Percentiles rank a stretch among this genome's conserved stretches.
Conservation (phyloP, 2,888 invertebrate genomes). For the Aphodius granarius region DNA sequence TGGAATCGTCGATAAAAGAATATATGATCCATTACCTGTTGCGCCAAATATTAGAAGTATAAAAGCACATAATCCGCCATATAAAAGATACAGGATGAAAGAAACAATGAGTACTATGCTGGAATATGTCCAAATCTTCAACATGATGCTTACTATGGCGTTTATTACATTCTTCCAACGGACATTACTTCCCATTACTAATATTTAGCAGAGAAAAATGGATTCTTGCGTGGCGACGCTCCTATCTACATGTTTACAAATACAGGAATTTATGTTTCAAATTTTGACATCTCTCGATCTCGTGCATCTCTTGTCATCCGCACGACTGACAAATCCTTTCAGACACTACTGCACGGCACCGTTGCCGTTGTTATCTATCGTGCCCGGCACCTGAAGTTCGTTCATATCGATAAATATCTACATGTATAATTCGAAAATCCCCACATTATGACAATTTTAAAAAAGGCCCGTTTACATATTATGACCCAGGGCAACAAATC, state of each 20-base stretch:
- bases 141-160: conserved; percentile 58
- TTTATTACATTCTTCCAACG: conserved; percentile 51
- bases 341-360: too few relatives aligned
- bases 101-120: conserved; percentile 73
- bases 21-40: conserved; percentile 59
- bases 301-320: too few relatives aligned
- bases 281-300: not conserved
- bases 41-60: conserved; percentile 69
- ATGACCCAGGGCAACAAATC: too few relatives aligned
- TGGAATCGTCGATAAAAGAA: not conserved
- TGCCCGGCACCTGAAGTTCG: too few relatives aligned
- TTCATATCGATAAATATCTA: too few relatives aligned
- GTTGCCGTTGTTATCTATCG: too few relatives aligned
- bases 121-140: conserved; percentile 78
- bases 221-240: not conserved
- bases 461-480: too few relatives aligned
- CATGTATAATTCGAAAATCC: too few relatives aligned
- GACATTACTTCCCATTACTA: conserved; percentile 50
- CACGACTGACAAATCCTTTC: too few relatives aligned
- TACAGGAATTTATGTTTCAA: not conserved
- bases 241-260: not conserved
- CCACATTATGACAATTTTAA: too few relatives aligned
- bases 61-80: conserved; percentile 75
- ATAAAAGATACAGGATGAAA: conserved; percentile 80
- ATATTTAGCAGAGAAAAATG: not conserved